Percentiles rank a stretch among this genome's conserved stretches.
Evolutionary conservation across 2,113 vertebrate genomes (phyloP).

Genomic region (Peromyscus leucopus): DNA sequence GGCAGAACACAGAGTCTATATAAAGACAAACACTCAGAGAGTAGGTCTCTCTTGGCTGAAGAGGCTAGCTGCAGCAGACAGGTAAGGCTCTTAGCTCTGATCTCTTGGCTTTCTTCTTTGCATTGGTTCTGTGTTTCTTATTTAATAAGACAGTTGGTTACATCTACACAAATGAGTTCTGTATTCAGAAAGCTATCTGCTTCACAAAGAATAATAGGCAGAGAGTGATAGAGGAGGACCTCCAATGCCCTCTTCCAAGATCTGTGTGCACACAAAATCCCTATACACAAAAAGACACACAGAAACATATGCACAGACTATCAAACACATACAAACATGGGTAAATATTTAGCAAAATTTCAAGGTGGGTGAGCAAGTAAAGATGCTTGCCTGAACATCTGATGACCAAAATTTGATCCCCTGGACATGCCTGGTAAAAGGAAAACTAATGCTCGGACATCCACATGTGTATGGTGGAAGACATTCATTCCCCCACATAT

Average conservation of each 20-base stretch:
- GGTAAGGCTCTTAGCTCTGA: no score
- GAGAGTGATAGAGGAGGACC: no score
- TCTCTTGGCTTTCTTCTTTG: no score
- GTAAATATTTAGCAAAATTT: background rate
- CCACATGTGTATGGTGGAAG: background rate
- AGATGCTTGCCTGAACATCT: background rate
- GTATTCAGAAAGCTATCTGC: background rate
- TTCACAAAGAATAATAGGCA: background rate
- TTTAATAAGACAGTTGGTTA: no score
- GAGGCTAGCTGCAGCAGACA: no score
- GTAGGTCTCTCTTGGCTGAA: no score
- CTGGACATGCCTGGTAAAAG: background rate
- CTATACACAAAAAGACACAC: background rate
- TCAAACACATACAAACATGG: no score
- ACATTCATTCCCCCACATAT: background rate
- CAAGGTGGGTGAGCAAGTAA: background rate
- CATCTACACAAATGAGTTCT: background rate
- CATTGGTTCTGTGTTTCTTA: no score
- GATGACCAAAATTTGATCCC: background rate
- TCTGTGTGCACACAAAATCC: background rate
- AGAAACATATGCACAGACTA: background rate
- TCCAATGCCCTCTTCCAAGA: no score
- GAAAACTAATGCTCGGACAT: background rate
- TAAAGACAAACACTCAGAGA: no score
- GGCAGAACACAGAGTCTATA: no score